Conservation (phyloP, 1,140 invertebrate species). For the Idris sp. region DNA sequence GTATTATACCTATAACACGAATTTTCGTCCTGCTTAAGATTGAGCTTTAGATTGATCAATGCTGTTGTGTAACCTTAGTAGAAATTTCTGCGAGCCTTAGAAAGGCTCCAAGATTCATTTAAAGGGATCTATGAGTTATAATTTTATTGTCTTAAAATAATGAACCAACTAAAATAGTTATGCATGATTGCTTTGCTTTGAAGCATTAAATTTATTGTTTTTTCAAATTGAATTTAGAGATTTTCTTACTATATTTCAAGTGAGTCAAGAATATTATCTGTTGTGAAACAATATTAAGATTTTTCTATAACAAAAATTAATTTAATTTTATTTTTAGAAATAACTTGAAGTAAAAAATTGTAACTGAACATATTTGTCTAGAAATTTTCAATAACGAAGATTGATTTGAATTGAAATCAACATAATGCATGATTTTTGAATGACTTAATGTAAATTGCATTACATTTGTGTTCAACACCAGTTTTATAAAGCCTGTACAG, state of each 20-base stretch:
- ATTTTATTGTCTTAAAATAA: conserved; percentile 8
- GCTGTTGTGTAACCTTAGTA: neutral
- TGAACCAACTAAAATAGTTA: conserved; percentile 8
- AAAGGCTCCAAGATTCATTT: conserved; percentile 22
- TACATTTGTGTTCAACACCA: neutral
- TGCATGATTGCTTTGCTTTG: conserved; percentile 3
- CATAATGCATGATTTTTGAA: too few relatives aligned
- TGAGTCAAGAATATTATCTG: too few relatives aligned
- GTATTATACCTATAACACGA: conserved; percentile 2
- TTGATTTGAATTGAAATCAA: too few relatives aligned
- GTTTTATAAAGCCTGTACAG: too few relatives aligned
- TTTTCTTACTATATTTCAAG: neutral
- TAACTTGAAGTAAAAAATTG: too few relatives aligned
- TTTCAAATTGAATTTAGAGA: neutral
- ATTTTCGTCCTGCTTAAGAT: neutral
- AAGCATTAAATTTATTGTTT: neutral
- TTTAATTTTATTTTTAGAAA: too few relatives aligned
- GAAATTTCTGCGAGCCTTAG: conserved; percentile 35
- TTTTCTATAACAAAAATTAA: too few relatives aligned
- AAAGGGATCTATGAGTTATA: conserved; percentile 48
- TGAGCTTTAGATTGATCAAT: neutral
- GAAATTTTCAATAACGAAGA: too few relatives aligned
- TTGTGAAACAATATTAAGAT: too few relatives aligned
- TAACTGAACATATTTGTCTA: too few relatives aligned
- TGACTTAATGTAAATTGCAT: too few relatives aligned